Evolutionary conservation across 2,888 invertebrate species (phyloP), one percentile per base, ranked within the genome.

Genomic region (Acleris cristana): DNA sequence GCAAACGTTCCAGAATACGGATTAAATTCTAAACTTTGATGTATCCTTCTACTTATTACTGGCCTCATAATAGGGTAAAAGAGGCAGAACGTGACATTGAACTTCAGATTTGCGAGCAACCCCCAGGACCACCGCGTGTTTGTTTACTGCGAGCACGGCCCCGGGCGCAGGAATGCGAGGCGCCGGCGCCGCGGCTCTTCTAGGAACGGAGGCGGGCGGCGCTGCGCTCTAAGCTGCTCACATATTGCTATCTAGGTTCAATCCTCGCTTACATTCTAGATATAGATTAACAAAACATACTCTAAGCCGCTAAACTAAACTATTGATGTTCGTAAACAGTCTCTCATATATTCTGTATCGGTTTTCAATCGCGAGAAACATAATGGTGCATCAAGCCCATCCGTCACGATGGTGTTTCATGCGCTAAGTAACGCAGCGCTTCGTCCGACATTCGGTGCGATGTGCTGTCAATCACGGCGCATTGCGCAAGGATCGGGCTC

Each of bases 101-200:
- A 40, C 40, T 40, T 40, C 40, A 40, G 14, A 40, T 14, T 40
- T 14, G n/a, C 48, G 18, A 8, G 48, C 8, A 34, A 34, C 8
- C 8, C n/a, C 8, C 14, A 14, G 40, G 40, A 48, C 48, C 18
- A 0, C n/a, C 48, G 48, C 48, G 48, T 18, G 48, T 8, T 14
- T 52, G 21, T 19, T 19, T 8, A 19, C 19, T 12, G 19, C 52
- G 21, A 10, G 51, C 8, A 14, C 12, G 51, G 26, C 51, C 2
- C 6, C 1, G 8, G 48, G 18, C 48, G 48, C 48, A 21, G 21
- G 51, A 60, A 65, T 60, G 61, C 16, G 44, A 23, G 40, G 64
- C 65, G 55, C 60, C 65, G 59, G 59, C 65, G 53, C 65, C 65
- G 21, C 60, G 60, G 54, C 56, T 45, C 30, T 66, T 66, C 66